Base-by-base conservation (phyloP, 2,113 vertebrate genomes). In the zebrafish (Danio rerio) region DNA sequence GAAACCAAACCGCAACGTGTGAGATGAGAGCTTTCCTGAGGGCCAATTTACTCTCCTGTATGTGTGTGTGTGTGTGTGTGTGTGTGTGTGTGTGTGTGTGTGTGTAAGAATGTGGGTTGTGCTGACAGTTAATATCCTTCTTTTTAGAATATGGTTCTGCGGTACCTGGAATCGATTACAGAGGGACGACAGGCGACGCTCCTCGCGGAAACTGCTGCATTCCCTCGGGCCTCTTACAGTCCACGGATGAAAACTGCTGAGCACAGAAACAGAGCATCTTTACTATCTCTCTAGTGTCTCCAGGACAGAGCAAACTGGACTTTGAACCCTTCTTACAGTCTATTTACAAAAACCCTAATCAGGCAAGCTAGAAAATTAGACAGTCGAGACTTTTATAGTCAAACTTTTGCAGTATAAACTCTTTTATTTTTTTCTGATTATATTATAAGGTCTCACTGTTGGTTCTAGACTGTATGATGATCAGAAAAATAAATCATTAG, bases 91-190 rank as follows among this genome's bases (percentile, higher is more conserved):
- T 61, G 42, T 63, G 56, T 63, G 50, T 80, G 62, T 86, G 49
- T 58, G 31, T 75, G 31, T 2, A 3, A 50, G 56, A 65, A 55
- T 82, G 83, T 53, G 70, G 61, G 53, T 76, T 56, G 68, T 78
- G 58, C 66, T 75, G 85, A 74, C 47, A 53, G 59, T 75, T 75
- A 80, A 83, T 83, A 77, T 82, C 71, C 76, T 81, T 52, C 75
- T 83, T 74, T 84, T 79, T 69, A 69, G 74, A 53, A 83, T 82
- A 82, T 58, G 40, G 73, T 21, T 82, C 72, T 86, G 81, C 63
- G 42, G 83, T 85, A 85, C 82, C 59, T 85, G 81, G 58, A 81
- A 89, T 89, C 80, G 81, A 86, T 85, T 84, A 82, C 76, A 79
- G 82, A 21, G 59, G 81, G 68, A 82, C 65, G 15, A 82, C 72